Evolutionary conservation across 2,113 vertebrate genomes (phyloP).

Genomic region (Porphyrio hochstetteri): DNA sequence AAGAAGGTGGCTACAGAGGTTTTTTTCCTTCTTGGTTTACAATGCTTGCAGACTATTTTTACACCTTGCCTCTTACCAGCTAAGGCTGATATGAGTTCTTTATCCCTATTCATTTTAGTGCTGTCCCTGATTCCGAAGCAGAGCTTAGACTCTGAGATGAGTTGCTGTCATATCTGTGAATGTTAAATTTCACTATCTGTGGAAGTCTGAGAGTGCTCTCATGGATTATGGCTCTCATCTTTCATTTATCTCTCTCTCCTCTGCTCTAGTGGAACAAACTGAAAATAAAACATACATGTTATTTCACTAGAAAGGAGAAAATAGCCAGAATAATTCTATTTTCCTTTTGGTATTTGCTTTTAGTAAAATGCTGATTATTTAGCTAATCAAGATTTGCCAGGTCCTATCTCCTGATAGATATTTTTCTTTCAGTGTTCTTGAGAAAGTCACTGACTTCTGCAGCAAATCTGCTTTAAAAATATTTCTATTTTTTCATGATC

Average conservation of each 20-base stretch:
- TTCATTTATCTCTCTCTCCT: background rate
- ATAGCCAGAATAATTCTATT: background rate
- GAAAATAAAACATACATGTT: slow-evolving; percentile 8
- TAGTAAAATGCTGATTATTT: slow-evolving; percentile 1
- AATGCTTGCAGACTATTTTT: background rate
- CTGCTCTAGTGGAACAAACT: background rate
- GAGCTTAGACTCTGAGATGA: slow-evolving; percentile 17
- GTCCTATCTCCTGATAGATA: background rate
- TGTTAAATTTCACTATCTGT: slow-evolving; percentile 5
- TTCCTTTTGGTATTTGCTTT: background rate
- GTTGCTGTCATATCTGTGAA: slow-evolving; percentile 4
- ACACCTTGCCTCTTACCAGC: background rate
- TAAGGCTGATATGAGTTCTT: background rate
- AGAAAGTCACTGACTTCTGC: background rate
- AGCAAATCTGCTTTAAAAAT: background rate
- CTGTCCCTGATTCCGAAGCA: background rate
- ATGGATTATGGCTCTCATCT: background rate
- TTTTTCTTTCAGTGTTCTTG: background rate
- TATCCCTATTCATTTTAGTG: background rate
- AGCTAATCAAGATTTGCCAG: background rate
- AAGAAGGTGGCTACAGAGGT: background rate
- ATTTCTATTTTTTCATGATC: background rate
- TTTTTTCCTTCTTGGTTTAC: slow-evolving; percentile 12
- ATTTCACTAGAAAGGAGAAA: background rate
- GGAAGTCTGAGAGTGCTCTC: background rate